Evolutionary conservation across 1,140 invertebrate species (phyloP).

Genomic region (Drosophila dunni): DNA sequence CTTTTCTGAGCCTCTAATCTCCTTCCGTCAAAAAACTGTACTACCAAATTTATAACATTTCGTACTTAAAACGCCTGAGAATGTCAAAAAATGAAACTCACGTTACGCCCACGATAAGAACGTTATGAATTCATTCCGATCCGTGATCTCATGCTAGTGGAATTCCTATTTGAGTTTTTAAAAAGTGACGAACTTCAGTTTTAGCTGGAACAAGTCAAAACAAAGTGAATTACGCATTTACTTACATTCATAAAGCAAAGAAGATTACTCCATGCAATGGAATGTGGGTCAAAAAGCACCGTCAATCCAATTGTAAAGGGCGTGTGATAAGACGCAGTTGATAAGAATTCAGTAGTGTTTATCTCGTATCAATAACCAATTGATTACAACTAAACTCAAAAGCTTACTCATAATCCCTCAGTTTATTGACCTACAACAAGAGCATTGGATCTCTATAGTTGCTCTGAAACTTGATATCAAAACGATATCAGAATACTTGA

Average conservation of each 20-base stretch:
- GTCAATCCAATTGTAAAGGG: neutral
- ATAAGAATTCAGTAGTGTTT: neutral
- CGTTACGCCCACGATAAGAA: constrained; percentile 61
- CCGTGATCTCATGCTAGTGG: constrained; percentile 61
- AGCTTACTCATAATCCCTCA: neutral
- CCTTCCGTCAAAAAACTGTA: neutral
- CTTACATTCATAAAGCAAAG: neutral
- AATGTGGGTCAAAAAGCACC: neutral
- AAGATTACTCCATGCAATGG: neutral
- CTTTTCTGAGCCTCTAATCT: neutral
- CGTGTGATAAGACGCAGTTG: neutral
- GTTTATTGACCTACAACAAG: constrained; percentile 6
- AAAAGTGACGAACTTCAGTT: neutral
- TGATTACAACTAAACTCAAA: neutral
- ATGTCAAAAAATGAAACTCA: constrained; percentile 50
- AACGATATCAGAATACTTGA: neutral
- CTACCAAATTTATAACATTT: constrained; percentile 1
- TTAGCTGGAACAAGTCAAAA: neutral
- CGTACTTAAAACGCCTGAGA: constrained; percentile 8
- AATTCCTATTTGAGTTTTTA: constrained; percentile 47
- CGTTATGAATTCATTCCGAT: constrained; percentile 42
- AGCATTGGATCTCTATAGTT: no score
- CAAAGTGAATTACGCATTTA: neutral
- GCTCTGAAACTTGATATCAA: neutral
- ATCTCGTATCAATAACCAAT: neutral